Evolutionary conservation across 2,888 invertebrate species (phyloP), one percentile per base, ranked within the genome.

Genomic region (Drosophila macrospina): DNA sequence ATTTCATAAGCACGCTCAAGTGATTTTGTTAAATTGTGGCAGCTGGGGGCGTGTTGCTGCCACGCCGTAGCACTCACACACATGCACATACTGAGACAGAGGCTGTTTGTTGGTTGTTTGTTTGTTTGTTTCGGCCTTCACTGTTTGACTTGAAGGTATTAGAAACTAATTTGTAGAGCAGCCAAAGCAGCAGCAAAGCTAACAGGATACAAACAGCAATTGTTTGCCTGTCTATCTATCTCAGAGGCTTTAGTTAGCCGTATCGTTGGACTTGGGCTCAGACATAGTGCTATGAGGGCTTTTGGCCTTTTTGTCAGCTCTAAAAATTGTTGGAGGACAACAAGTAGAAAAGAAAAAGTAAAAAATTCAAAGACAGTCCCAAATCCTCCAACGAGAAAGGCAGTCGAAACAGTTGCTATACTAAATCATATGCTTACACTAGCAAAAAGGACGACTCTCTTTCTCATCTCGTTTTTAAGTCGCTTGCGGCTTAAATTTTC

Each of bases 111-210:
- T 52, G 52, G 71, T 44, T 75, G 54, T 34, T 26, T 56, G 41
- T 55, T 37, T 62, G 69, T 65, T 80, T 82, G 65, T 52, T 78
- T 81, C 66, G 56, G 80, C 60, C 61, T 65, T 62, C 70, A 65
- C 67, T 86, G 84, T 88, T 85, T 85, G 85, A 89, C 89, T 85
- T 89, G 80, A 85, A 89, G 85, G 89, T 86, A 86, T 86, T 86
- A 89, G 89, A 89, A 89, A 89, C 85, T 86, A 86, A 86, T 86
- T 86, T 86, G 88, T 87, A 70, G 64, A 71, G 67, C 67, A 70
- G 48, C 74, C 62, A 62, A 56, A 79, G 74, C 74, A 80, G 70
- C 57, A 44, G 47, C 48, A 74, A 60, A 82, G 69, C 78, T 69
- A 69, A 71, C 69, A 56, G 74, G 64, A 74, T 78, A 80, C 84